Base-by-base conservation (phyloP, 2,888 invertebrate genomes). In the Synergus laeviventris region DNA sequence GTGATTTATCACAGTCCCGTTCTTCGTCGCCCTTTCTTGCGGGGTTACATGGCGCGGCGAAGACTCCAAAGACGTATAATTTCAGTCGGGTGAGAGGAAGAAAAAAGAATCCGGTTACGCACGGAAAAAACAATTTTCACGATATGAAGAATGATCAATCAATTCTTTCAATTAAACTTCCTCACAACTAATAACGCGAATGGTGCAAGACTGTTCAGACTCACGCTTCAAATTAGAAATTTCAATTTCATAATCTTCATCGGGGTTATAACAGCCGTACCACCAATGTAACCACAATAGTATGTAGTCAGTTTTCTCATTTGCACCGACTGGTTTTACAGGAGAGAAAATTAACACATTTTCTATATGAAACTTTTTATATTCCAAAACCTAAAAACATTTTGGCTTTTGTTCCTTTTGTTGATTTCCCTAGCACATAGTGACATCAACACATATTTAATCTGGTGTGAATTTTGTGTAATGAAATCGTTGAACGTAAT, bases 1-100 rank as follows among this genome's bases (percentile, higher is more conserved):
- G 85, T 88, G 87, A 89, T 89, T 89, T 88, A 89, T 89, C 87
- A 86, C 86, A 86, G 85, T 84, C 84, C 84, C 82, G 79, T 78
- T 82, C 78, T 83, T 82, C 80, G 79, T 83, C 83, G 77, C 78
- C 76, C 74, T 74, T 79, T 80, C 76, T 79, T 76, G 78, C 61
- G 60, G 77, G 78, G 76, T 81, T 79, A 76, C 78, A 75, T 74
- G 61, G 76, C 77, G 75, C 81, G 79, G 77, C 39, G 42, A 61
- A 66, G 66, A 78, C 76, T 76, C 74, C 45, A 74, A 49, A 59
- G 77, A 74, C 62, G 78, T 80, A 79, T 81, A 81, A 81, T 79
- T 81, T 79, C 73, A 78, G 76, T 73, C 60, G 56, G 75, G 64
- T 38, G 38, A 59, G 70, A 73, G 45, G 45, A 66, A 66, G 66